A percentile compares a stretch with the other conserved stretches of the same genome.
Evolutionary conservation across 1,140 invertebrate species (phyloP).

Genomic region (silkworm (Bombyx mori)): ASM3026992v2 NC_085119.1:9851001-9851500

Average conservation of each 20-base stretch:
- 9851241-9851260: neutral
- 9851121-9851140: too few relatives aligned
- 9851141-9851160: too few relatives aligned
- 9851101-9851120: too few relatives aligned
- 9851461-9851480: constrained; percentile 63
- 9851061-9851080: too few relatives aligned
- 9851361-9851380: constrained; percentile 26
- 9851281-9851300: constrained; percentile 15
- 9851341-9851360: constrained; percentile 26
- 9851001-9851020: too few relatives aligned
- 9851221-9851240: too few relatives aligned
- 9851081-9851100: too few relatives aligned
- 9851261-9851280: constrained; percentile 22
- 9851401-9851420: constrained; percentile 44
- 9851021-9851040: too few relatives aligned
- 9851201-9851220: too few relatives aligned
- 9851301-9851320: constrained; percentile 19
- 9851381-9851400: constrained; percentile 55
- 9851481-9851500: constrained; percentile 65
- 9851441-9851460: constrained; percentile 55
- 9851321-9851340: constrained; percentile 28
- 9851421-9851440: constrained; percentile 45
- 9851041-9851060: too few relatives aligned
- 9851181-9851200: constrained; percentile 5
- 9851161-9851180: constrained; percentile 7